phyloP scores from a whole-genome alignment of 2,797 vertebrate species.

The Trichosurus vulpecula region DNA sequence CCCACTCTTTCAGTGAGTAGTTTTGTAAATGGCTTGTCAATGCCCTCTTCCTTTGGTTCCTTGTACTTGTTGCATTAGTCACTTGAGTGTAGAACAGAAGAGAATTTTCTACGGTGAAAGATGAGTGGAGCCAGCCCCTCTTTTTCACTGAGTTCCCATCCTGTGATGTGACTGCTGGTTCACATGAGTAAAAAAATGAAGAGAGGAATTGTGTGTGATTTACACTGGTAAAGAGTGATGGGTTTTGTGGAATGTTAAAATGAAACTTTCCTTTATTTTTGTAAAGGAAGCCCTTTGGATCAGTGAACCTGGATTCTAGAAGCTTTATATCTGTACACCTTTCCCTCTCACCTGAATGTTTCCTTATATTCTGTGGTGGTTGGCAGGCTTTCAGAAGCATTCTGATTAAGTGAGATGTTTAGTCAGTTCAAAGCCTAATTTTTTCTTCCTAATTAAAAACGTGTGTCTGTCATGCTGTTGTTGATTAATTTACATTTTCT shows the following conservation, averaged over 20 bases:
- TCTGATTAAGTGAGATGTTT: conserved; percentile 67
- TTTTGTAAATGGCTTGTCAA: neutral
- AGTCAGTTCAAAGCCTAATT: conserved; percentile 76
- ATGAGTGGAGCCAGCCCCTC: neutral
- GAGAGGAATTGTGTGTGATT: neutral
- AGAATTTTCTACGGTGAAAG: neutral
- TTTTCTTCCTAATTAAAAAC: conserved; percentile 77
- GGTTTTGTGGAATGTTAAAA: neutral
- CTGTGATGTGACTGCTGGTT: neutral
- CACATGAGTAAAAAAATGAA: neutral
- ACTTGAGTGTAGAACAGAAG: neutral
- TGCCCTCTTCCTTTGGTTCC: neutral
- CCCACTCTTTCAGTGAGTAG: neutral
- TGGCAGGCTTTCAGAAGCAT: conserved; percentile 62
- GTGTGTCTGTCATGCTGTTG: conserved; percentile 71
- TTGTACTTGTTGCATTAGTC: neutral
- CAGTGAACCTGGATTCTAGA: neutral
- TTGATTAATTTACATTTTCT: conserved; percentile 77
- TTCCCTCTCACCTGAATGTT: neutral
- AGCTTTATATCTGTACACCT: neutral
- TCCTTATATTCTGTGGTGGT: neutral
- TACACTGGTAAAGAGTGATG: neutral
- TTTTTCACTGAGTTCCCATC: neutral
- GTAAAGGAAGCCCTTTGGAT: neutral
- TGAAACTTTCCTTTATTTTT: neutral